phyloP scores from a whole-genome alignment of 2,113 vertebrate genomes.

The Thryonomys swinderianus region DNA sequence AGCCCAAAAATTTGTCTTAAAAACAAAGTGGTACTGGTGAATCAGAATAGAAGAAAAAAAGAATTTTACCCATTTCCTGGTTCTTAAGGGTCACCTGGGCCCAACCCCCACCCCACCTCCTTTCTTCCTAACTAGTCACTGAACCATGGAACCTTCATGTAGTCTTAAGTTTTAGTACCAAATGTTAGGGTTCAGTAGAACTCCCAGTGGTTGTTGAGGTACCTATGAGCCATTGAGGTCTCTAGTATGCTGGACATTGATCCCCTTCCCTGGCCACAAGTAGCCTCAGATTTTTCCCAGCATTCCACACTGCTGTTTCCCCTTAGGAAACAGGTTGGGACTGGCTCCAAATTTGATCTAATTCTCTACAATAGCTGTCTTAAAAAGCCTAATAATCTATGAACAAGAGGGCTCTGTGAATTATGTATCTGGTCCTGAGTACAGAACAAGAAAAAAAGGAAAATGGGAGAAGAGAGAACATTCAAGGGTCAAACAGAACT shows the following conservation, averaged over 20 bases:
- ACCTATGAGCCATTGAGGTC: not conserved
- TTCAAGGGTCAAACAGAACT: conserved; percentile 35
- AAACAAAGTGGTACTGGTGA: not conserved
- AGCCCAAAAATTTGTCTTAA: conserved; percentile 2
- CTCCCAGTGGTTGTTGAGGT: not conserved
- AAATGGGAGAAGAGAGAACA: not conserved
- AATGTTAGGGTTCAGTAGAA: conserved; percentile 4
- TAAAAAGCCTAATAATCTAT: conserved; percentile 27
- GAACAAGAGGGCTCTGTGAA: conserved; percentile 6
- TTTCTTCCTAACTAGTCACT: conserved; percentile 25
- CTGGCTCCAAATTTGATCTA: not conserved
- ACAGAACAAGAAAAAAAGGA: not conserved
- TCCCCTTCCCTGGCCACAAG: not conserved
- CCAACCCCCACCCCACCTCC: not conserved
- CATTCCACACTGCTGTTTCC: not conserved
- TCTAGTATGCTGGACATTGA: not conserved
- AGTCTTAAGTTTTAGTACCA: conserved; percentile 30
- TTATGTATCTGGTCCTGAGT: conserved; percentile 37
- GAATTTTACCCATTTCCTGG: conserved; percentile 39
- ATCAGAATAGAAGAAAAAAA: not conserved
- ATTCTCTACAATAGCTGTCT: not conserved
- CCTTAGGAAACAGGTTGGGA: not conserved
- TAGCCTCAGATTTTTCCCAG: not conserved
- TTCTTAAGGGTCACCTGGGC: not conserved
- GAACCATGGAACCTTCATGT: not conserved